Conservation (phyloP, 2,888 invertebrate species). For the Drosophila prolongata region DNA sequence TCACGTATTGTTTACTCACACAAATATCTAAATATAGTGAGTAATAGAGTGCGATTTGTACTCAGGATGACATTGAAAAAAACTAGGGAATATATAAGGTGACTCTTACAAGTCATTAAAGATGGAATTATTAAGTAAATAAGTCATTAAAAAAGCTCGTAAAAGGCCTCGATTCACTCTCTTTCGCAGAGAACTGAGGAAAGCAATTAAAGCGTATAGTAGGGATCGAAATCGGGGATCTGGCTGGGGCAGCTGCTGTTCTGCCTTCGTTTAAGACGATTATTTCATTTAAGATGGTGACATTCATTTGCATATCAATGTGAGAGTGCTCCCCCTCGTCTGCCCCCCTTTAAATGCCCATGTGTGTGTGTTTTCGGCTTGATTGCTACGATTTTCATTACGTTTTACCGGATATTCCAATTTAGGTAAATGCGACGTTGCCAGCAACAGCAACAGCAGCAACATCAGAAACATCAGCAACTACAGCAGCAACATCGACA, state of each 20-base stretch:
- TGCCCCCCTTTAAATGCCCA: constrained; percentile 31
- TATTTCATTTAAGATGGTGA: constrained; percentile 81
- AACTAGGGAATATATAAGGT: constrained; percentile 11
- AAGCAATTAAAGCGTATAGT: constrained; percentile 71
- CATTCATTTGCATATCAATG: constrained; percentile 81
- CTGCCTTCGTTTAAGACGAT: constrained; percentile 75
- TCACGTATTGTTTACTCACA: constrained; percentile 48
- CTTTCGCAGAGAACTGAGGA: constrained; percentile 36
- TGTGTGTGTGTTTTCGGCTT: constrained; percentile 64
- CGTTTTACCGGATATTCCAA: constrained; percentile 83
- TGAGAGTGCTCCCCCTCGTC: constrained; percentile 36
- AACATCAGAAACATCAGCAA: constrained; percentile 22
- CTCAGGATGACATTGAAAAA: constrained; percentile 65
- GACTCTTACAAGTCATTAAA: constrained; percentile 42
- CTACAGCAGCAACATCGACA: constrained; percentile 23
- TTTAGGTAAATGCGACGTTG: constrained; percentile 83
- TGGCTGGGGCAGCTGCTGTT: constrained; percentile 30
- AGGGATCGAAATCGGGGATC: not conserved
- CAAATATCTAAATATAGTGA: constrained; percentile 59
- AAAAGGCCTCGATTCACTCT: constrained; percentile 46
- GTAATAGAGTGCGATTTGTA: constrained; percentile 18
- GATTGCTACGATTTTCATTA: constrained; percentile 77
- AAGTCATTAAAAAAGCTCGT: constrained; percentile 66
- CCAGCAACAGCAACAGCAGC: constrained; percentile 51
- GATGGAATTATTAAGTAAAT: constrained; percentile 57